Percentiles rank a stretch among this genome's conserved stretches.
Evolutionary conservation across 2,888 invertebrate species (phyloP).

Genomic region (Leptura quadrifasciata): DNA sequence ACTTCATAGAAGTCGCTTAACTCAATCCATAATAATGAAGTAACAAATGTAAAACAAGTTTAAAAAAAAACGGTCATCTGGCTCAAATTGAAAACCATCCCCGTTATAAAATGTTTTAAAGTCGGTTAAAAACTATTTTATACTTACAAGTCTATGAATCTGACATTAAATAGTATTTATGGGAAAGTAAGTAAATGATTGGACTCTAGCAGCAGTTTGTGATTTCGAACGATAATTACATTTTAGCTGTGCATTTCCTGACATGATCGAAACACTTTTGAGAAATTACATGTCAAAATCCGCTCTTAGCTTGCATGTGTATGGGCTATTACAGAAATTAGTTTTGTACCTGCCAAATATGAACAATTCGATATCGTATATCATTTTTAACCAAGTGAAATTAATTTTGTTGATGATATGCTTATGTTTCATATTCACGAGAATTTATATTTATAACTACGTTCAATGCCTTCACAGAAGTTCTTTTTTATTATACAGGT

Average conservation of each 20-base stretch:
- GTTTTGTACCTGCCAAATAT: slow-evolving; percentile 27
- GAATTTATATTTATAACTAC: neutral
- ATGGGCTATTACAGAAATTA: neutral
- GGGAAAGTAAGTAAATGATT: neutral
- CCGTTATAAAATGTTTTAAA: no score
- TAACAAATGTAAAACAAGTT: no score
- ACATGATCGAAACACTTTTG: slow-evolving; percentile 9
- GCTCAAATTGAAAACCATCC: no score
- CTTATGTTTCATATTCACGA: slow-evolving; percentile 21
- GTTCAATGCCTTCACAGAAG: no score
- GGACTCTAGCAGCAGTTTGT: neutral
- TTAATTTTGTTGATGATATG: neutral
- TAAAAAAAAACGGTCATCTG: no score
- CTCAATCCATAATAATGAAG: no score
- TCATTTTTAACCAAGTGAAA: slow-evolving; percentile 5
- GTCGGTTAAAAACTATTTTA: no score
- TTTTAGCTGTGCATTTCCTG: slow-evolving; percentile 16
- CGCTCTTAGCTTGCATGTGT: slow-evolving; percentile 5
- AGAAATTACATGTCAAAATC: slow-evolving; percentile 24
- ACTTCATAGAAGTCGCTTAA: no score
- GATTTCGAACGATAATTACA: slow-evolving; percentile 19
- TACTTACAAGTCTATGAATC: neutral
- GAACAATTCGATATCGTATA: slow-evolving; percentile 17
- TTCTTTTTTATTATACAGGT: no score
- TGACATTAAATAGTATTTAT: neutral